Percentiles rank a stretch among this genome's conserved stretches.
These are phyloP conservation scores for Sus scrofa DNA, from an alignment of 2,113 vertebrate species.

Conservation along the genomic window DNA sequence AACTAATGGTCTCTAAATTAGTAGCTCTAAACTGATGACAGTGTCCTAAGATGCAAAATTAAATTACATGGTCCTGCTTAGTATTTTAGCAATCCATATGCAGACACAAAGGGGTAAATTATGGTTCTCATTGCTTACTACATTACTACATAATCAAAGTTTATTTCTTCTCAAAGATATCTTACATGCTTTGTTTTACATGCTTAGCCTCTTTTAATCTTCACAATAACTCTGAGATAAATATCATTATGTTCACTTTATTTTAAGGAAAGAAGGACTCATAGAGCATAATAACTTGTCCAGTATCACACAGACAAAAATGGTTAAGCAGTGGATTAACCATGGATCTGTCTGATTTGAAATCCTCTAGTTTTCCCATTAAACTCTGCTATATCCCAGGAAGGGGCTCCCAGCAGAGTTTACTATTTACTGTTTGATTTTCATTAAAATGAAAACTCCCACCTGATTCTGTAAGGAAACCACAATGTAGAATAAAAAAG, in stretches of 20 bases:
- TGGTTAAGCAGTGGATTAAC: not conserved
- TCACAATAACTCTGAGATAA: not conserved
- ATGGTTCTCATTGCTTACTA: not conserved
- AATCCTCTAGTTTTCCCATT: not conserved
- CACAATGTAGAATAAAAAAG: not conserved
- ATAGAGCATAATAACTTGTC: not conserved
- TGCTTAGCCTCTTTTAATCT: constrained; percentile 20
- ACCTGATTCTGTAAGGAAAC: not conserved
- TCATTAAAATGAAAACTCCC: constrained; percentile 32
- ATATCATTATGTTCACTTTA: constrained; percentile 4
- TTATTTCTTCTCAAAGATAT: constrained; percentile 15
- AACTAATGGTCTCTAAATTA: constrained; percentile 16
- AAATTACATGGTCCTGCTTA: constrained; percentile 1
- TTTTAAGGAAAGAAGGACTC: not conserved
- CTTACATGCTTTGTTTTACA: not conserved
- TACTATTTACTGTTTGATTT: not conserved
- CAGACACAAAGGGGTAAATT: not conserved
- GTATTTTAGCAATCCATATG: not conserved
- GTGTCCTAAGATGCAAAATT: constrained; percentile 44
- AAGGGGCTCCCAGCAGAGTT: no score
- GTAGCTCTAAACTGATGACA: not conserved
- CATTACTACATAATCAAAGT: constrained; percentile 31
- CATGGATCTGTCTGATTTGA: not conserved
- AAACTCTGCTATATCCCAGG: not conserved
- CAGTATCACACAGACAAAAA: not conserved